Conservation (phyloP, 35 echinoderm and acorn worm genomes). For the Ophioderma brevispina region DNA sequence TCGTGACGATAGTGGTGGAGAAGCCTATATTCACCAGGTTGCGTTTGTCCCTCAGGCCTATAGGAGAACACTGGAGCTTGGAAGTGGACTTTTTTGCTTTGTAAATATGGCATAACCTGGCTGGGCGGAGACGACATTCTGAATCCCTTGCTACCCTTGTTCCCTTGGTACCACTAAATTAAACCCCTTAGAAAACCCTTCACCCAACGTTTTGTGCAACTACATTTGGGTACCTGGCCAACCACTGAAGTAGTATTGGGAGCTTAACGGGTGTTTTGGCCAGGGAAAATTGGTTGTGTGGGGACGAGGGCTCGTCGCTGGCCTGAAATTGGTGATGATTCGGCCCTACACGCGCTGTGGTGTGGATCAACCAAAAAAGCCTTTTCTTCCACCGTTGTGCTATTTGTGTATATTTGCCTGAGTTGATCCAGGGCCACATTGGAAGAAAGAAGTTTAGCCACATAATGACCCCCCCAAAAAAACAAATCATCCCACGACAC, state of each 20-base stretch:
- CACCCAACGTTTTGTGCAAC: not conserved
- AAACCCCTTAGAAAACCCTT: not conserved
- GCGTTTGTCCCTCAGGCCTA: not conserved
- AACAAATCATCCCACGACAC: no score
- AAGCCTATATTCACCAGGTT: not conserved
- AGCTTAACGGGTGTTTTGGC: not conserved
- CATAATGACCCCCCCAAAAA: no score
- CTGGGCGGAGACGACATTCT: not conserved
- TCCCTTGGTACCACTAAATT: not conserved
- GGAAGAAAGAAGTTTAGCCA: no score
- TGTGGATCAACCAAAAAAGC: no score
- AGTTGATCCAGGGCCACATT: no score
- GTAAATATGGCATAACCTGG: not conserved
- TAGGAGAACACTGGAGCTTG: not conserved
- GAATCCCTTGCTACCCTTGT: not conserved
- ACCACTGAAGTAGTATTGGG: not conserved
- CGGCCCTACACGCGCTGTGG: no score
- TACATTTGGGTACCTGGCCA: not conserved
- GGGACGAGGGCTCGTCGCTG: no score
- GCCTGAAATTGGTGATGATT: no score
- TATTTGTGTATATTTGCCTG: no score
- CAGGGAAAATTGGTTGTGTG: no score
- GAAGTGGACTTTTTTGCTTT: not conserved
- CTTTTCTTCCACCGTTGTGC: no score
- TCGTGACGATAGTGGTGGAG: not conserved